Evolutionary conservation across 2,797 vertebrate genomes (phyloP), one percentile per base, ranked within the genome.

Genomic region (Coendou prehensilis): DNA sequence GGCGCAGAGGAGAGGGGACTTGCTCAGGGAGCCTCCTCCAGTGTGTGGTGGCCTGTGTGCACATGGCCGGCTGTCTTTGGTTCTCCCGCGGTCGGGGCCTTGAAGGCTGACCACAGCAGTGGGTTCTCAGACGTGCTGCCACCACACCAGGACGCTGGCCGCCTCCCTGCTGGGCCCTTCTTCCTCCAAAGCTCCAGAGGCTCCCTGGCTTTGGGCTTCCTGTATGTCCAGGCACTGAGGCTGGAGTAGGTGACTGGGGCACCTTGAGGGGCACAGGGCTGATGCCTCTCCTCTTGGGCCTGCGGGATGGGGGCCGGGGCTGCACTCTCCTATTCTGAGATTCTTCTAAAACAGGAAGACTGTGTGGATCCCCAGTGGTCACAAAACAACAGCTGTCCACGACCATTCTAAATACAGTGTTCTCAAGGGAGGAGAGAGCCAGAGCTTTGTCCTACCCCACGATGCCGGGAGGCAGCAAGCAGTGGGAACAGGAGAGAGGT

Each of bases 331-430:
- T 91, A 73, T 94, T 93, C 90, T 22, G 61, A 52, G 73, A 82
- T 95, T 94, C 57, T 88, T 87, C 90, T 94, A 80, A 90, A 88
- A 88, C 52, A 86, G 79, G 69, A 96, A 93, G 28, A 64, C 28
- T 67, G 56, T 80, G 82, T 93, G 93, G 85, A 78, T 52, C 54
- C n/a, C 47, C 45, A 26, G 56, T 80, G 45, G 57, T 94, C 23
- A 67, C 41, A 89, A 87, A 79, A n/a, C 47, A 91, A 83, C 93
- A 93, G 71, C 71, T 86, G 93, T 41, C 92, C 73, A 50, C 0
- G 6, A 23, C 28, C 4, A 23, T 80, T 87, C 84, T 91, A 84
- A 93, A 97, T 94, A 63, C 28, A 59, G 64, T 15, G 5, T 91
- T 93, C 71, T 91, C 41, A 23, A 91, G n/a, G 33, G 50, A 95